A percentile compares a stretch with the other conserved stretches of the same genome.
phyloP scores from a whole-genome alignment of 2,113 vertebrate genomes.

The Varanus salvator region DNA sequence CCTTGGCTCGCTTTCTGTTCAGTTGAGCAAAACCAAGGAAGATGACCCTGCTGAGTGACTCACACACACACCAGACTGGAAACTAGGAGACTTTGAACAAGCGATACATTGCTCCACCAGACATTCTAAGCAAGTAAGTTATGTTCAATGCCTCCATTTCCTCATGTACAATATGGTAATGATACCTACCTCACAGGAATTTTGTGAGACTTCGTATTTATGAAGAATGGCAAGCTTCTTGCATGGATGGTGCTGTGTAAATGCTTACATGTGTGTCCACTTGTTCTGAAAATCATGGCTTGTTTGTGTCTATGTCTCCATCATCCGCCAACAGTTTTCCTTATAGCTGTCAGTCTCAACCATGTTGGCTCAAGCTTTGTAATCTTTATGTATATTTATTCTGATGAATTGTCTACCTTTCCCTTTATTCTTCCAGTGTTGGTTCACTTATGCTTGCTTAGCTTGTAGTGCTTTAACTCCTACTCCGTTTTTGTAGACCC shows the following conservation, averaged over 20 bases:
- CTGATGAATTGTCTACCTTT: constrained; percentile 20
- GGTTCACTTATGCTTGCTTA: background rate
- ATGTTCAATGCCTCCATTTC: constrained; percentile 17
- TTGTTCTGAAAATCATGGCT: background rate
- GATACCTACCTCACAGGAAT: constrained; percentile 22
- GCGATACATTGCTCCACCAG: background rate
- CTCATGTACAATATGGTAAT: constrained; percentile 7
- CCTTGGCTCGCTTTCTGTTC: background rate
- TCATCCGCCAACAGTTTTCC: background rate
- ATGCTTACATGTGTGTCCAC: background rate
- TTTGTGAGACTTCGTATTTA: constrained; percentile 39
- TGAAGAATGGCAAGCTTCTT: constrained; percentile 30
- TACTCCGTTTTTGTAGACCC: constrained; percentile 11
- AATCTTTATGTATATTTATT: constrained; percentile 43
- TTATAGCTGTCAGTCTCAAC: background rate
- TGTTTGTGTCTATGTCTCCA: background rate
- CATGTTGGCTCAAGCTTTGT: constrained; percentile 40
- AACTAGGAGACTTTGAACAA: constrained; percentile 1
- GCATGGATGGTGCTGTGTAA: constrained; percentile 30
- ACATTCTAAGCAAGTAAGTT: background rate
- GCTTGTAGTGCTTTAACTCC: constrained; percentile 25
- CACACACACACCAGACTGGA: background rate
- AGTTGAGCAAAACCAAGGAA: background rate
- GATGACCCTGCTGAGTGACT: background rate
- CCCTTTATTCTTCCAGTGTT: constrained; percentile 16